Base-by-base conservation (phyloP, 2,113 vertebrate species). In the Tenrec ecaudatus region DNA sequence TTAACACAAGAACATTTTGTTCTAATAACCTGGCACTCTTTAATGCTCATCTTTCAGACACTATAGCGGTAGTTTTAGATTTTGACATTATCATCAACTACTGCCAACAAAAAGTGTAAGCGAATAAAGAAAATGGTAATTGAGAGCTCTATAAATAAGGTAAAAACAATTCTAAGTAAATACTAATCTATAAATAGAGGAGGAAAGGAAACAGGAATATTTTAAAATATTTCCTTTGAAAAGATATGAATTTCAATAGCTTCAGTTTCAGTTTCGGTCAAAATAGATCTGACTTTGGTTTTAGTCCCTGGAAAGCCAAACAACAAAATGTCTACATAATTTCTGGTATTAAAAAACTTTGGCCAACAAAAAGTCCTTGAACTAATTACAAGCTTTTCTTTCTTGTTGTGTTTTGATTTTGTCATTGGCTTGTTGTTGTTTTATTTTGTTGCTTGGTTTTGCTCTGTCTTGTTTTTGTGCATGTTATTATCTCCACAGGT, bases 91-190 rank as follows among this genome's bases (percentile, higher is more conserved):
- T 92, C 11, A 53, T 53, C 47, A 53, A 53, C 47, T 53, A 53
- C 12, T 79, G 33, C 5, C 64, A 92, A 80, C n/a, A 57, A 40
- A 75, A 68, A 79, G 20, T 19, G 17, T 20, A 73, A 25, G 38
- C 92, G 29, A 57, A 90, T 17, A 33, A 88, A 88, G 29, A 73
- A 43, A 68, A 66, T 82, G 23, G 79, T 19, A 78, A 79, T 84
- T 36, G 29, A 94, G 66, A 71, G 1, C 29, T 64, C 12, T 29
- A 43, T 62, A 94, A 84, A 73, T 27, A 71, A 62, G 64, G 6
- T 38, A 19, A 29, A 31, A 92, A 73, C 40, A 94, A n/a, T 88
- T 40, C 25, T 58, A 77, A 78, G 40, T 22, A 83, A 77, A 90
- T 17, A 40, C 12, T 31, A 88, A 92, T 22, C 7, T 88, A 92